These are phyloP conservation scores for Potorous gilbertii DNA, from an alignment of 2,797 vertebrate genomes.

Conservation along the genomic window DNA sequence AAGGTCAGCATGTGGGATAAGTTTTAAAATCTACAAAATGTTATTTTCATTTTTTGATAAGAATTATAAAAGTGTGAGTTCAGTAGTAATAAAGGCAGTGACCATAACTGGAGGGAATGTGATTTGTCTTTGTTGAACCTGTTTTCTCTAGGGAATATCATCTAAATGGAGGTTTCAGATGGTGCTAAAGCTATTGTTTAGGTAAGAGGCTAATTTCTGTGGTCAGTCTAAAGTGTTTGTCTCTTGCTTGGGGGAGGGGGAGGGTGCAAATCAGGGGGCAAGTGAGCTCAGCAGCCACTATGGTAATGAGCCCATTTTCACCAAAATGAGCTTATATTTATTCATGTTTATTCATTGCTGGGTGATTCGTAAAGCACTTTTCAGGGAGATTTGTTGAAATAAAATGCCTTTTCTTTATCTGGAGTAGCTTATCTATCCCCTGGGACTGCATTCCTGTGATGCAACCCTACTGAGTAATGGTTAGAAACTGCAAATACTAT, in stretches of 20 bases:
- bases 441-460: conserved; percentile 51
- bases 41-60: conserved; percentile 23
- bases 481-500: conserved; percentile 47
- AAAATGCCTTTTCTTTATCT: conserved; percentile 71
- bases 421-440: conserved; percentile 77
- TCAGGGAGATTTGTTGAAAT: conserved; percentile 71
- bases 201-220: conserved; percentile 39
- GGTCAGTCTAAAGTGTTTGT: conserved; percentile 61
- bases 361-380: conserved; percentile 76
- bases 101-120: neutral
- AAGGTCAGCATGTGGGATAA: neutral
- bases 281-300: conserved; percentile 67
- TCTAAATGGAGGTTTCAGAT: conserved; percentile 4
- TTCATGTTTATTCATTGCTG: conserved; percentile 80
- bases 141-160: neutral
- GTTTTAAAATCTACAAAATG: neutral
- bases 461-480: conserved; percentile 67
- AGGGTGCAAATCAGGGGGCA: conserved; percentile 30
- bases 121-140: neutral
- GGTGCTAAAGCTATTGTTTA: conserved; percentile 12
- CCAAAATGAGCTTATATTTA: conserved; percentile 76
- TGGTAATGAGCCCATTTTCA: conserved; percentile 78
- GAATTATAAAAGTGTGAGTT: conserved; percentile 21
- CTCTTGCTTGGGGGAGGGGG: conserved; percentile 38
- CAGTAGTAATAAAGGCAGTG: conserved; percentile 3